Base-by-base conservation (phyloP, 2,113 vertebrate species). In the Chamaea fasciata region DNA sequence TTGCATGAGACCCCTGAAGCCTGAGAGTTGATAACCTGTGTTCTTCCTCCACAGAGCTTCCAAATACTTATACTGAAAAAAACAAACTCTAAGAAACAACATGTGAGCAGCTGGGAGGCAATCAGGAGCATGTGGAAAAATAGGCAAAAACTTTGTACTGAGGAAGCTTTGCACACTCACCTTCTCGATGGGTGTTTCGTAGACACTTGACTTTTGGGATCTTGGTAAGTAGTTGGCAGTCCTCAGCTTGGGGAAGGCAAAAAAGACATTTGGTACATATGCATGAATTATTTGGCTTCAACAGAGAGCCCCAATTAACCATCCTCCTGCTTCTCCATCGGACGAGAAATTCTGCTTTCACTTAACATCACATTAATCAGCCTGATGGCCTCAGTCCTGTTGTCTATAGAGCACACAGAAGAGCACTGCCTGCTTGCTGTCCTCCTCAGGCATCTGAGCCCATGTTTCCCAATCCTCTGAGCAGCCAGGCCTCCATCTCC, bases 161-260 rank as follows among this genome's bases (percentile, higher is more conserved):
- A 10, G 28, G 57, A 83, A 92, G 35, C 5, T 62, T 63, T 79
- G 39, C 84, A 94, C 46, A 97, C 98, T 98, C 95, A 99, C 99
- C 99, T 98, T 99, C 99, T 96, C 99, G 96, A 21, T 97, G 97
- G 41, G 91, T 98, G 70, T 99, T 99, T 87, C 99, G 98, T 80
- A 99, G 97, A 96, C 99, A 99, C 91, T 98, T 99, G 84, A 99
- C 98, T 96, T 99, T 99, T 73, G 99, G 99, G 94, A 99, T 99
- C 97, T 98, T 99, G 52, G 98, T 97, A 83, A 99, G 99, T 94
- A 99, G 99, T 96, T 99, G 98, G 96, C 99, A 99, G 97, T 99
- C 99, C 41, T 99, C 99, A 94, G 99, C 99, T 99, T 95, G 77
- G 64, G 79, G 70, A 86, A 92, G 56, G 68, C 28, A 89, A 94